These are phyloP conservation scores for Aphelenchoides avenae DNA, from an alignment of 1,140 invertebrate genomes.

Conservation along the genomic window DNA sequence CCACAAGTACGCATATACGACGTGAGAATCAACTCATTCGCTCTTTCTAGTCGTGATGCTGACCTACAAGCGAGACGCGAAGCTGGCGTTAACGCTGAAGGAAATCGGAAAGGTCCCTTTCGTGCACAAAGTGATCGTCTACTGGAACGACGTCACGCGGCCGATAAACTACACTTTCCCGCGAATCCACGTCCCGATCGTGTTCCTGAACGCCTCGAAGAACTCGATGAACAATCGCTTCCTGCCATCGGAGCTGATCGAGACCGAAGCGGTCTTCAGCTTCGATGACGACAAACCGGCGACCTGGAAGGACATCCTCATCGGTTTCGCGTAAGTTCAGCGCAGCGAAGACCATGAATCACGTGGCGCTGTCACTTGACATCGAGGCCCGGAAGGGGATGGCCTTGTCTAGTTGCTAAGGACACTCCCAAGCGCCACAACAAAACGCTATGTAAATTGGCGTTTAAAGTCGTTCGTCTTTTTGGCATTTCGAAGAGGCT, in stretches of 20 bases:
- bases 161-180: neutral
- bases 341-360: no score
- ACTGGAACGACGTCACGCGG: conserved; percentile 89
- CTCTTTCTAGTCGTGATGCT: conserved; percentile 78
- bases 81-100: conserved; percentile 81
- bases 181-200: conserved; percentile 12
- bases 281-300: conserved; percentile 23
- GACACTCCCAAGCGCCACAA: no score
- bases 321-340: no score
- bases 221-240: conserved; percentile 20
- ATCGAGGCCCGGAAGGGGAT: no score
- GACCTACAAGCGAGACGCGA: conserved; percentile 88
- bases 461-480: no score
- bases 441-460: no score
- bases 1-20: no score
- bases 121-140: conserved; percentile 89
- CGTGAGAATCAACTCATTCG: no score
- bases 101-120: conserved; percentile 84
- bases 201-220: neutral
- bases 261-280: conserved; percentile 17
- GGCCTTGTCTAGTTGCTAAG: no score
- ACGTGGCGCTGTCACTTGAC: no score
- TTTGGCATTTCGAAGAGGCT: no score
- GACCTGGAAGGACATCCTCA: no score
- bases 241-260: conserved; percentile 16